Conservation (phyloP, 2,113 vertebrate genomes). For the Lasiurus cinereus region DNA sequence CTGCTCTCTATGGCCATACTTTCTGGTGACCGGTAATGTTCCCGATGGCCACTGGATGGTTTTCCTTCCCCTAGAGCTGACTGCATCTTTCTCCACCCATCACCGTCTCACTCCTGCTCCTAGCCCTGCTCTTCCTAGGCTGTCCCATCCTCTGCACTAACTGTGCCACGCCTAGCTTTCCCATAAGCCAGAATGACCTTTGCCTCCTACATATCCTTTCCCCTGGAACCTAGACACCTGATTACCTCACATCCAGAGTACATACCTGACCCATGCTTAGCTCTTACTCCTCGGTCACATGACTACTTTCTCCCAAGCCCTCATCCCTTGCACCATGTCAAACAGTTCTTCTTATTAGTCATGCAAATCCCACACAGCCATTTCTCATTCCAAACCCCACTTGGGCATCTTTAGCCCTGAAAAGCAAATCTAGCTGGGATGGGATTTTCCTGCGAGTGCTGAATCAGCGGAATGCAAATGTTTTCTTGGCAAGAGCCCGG, state of each 20-base stretch:
- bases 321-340: rapidly evolving
- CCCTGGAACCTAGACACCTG: not conserved
- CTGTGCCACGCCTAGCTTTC: not conserved
- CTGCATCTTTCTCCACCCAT: not conserved
- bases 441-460: not conserved
- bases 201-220: not conserved
- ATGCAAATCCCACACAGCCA: not conserved
- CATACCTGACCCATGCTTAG: not conserved
- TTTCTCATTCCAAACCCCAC: not conserved
- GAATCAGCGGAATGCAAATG: not conserved
- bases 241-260: not conserved
- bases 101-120: rapidly evolving
- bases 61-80: not conserved
- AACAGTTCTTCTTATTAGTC: not conserved
- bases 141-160: not conserved
- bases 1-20: not conserved
- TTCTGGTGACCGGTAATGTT: not conserved
- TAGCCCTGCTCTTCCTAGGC: not conserved
- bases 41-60: not conserved
- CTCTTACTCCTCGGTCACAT: not conserved
- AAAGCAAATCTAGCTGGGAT: not conserved
- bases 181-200: not conserved
- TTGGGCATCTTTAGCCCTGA: not conserved
- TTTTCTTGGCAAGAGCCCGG: not conserved
- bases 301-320: not conserved